Evolutionary conservation across 1,140 invertebrate genomes (phyloP).

Genomic region (Halictus rubicundus): DNA sequence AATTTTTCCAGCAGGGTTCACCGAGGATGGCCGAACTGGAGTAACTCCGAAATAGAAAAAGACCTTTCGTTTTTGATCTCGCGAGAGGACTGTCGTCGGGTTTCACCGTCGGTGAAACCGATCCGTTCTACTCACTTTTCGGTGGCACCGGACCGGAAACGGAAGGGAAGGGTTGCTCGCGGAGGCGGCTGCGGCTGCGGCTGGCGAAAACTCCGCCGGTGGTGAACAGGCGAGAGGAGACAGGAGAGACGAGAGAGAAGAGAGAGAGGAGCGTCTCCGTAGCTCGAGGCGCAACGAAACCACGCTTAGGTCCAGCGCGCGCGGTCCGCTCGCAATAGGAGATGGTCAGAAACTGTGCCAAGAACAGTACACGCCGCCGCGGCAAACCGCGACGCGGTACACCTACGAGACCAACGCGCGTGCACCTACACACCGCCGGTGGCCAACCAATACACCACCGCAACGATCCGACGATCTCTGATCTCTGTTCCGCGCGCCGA

Average conservation of each 20-base stretch:
- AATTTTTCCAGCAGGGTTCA: too few relatives aligned
- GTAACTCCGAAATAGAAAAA: too few relatives aligned
- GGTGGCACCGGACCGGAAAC: too few relatives aligned
- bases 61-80: too few relatives aligned
- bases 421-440: slow-evolving; percentile 51
- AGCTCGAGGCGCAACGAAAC: slow-evolving; percentile 33
- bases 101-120: too few relatives aligned
- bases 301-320: slow-evolving; percentile 57
- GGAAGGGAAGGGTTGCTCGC: too few relatives aligned
- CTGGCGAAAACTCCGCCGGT: not conserved
- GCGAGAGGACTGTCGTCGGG: too few relatives aligned
- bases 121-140: too few relatives aligned
- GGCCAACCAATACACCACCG: slow-evolving; percentile 40
- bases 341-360: slow-evolving; percentile 76
- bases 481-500: too few relatives aligned
- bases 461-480: not conserved
- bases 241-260: not conserved
- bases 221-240: too few relatives aligned
- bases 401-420: slow-evolving; percentile 46
- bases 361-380: slow-evolving; percentile 65
- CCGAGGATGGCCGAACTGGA: too few relatives aligned
- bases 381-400: slow-evolving; percentile 56
- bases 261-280: not conserved
- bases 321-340: slow-evolving; percentile 70
- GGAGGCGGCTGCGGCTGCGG: too few relatives aligned